Percentiles rank a stretch among this genome's conserved stretches.
phyloP scores from a whole-genome alignment of 2,797 vertebrate genomes.

The Urosaurus nigricauda region DNA sequence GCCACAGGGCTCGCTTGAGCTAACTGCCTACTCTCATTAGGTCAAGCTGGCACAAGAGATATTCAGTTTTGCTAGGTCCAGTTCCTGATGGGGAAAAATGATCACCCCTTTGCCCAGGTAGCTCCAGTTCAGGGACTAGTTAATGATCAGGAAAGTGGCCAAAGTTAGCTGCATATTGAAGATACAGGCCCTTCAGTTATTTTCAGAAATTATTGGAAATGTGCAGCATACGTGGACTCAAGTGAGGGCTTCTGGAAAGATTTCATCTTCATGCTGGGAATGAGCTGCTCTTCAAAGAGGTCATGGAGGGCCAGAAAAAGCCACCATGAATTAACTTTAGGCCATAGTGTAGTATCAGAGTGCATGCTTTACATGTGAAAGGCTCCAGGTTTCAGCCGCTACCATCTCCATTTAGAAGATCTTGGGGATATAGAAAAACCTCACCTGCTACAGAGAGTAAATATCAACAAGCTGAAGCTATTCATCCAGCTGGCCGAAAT shows the following conservation, averaged over 20 bases:
- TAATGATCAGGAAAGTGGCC: background rate
- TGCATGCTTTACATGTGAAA: background rate
- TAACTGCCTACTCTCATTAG: fast-evolving
- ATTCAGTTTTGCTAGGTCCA: background rate
- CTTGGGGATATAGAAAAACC: background rate
- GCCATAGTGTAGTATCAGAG: background rate
- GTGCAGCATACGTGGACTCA: background rate
- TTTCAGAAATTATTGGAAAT: background rate
- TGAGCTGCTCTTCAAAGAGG: background rate
- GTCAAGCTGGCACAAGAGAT: background rate
- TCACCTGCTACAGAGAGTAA: too few relatives aligned
- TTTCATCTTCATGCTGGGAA: background rate
- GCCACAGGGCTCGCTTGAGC: background rate
- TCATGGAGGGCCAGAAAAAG: background rate
- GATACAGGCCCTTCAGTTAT: background rate
- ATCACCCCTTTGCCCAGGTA: too few relatives aligned
- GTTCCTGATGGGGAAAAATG: background rate
- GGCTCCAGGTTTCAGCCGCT: background rate
- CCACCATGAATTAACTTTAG: background rate
- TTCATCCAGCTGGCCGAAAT: too few relatives aligned
- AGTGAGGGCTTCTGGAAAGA: background rate
- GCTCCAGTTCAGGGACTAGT: too few relatives aligned
- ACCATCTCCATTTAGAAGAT: background rate
- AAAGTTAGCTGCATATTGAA: background rate
- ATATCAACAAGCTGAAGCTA: background rate